phyloP scores from a whole-genome alignment of 2,888 invertebrate species.

The Onthophagus sagittarius region DNA sequence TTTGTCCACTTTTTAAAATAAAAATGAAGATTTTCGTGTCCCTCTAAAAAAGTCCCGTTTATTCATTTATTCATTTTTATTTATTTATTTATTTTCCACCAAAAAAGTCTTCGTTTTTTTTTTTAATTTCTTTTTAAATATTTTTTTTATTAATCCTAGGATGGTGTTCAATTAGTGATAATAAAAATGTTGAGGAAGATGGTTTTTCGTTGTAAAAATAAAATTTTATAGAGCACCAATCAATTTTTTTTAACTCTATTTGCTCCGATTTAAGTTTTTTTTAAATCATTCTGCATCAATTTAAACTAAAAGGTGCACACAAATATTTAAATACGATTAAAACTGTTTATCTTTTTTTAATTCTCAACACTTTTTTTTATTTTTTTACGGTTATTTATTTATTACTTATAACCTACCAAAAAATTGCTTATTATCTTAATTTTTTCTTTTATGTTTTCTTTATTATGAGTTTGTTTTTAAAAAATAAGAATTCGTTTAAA shows the following conservation, averaged over 20 bases:
- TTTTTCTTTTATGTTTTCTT: not conserved
- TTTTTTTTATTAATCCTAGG: conserved; percentile 18
- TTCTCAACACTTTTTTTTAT: too few species aligned
- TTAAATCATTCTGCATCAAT: not conserved
- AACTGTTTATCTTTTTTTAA: not conserved
- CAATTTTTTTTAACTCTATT: conserved; percentile 33
- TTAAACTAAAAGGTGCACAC: not conserved
- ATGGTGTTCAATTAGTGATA: conserved; percentile 30
- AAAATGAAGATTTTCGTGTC: too few species aligned
- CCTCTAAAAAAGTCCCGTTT: too few species aligned
- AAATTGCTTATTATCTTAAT: not conserved
- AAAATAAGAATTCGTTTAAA: not conserved
- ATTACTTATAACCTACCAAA: not conserved
- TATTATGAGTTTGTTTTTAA: not conserved
- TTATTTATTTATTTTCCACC: not conserved
- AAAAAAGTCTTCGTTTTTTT: conserved; percentile 12
- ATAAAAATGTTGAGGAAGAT: conserved; percentile 32
- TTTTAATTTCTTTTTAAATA: conserved; percentile 18
- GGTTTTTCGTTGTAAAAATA: conserved; percentile 38
- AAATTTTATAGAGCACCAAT: conserved; percentile 42
- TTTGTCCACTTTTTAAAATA: too few species aligned
- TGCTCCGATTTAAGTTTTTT: conserved; percentile 13
- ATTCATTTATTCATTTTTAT: too few species aligned
- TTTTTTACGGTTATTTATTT: too few species aligned
- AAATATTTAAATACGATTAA: not conserved